Base-by-base conservation (phyloP, 1,140 invertebrate genomes). In the Mycetomoellerius zeteki region DNA sequence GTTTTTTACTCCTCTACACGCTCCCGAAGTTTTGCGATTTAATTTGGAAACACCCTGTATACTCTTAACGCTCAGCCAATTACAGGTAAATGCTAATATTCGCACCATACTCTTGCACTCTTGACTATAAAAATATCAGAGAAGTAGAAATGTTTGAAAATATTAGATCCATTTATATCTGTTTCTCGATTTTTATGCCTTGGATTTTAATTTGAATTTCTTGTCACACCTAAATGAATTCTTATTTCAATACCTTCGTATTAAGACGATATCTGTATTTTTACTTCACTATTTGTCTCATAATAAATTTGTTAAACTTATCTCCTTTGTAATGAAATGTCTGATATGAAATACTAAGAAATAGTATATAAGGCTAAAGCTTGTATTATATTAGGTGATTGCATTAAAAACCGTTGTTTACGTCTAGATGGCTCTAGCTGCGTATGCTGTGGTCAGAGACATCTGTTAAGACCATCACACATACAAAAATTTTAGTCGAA, bases 31-130 rank as follows among this genome's bases (percentile, higher is more conserved):
- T n/a, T n/a, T n/a, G n/a, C n/a, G n/a, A n/a, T n/a, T n/a, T n/a
- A n/a, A n/a, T n/a, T n/a, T n/a, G n/a, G n/a, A n/a, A n/a, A n/a
- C n/a, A n/a, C n/a, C n/a, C n/a, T n/a, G n/a, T n/a, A n/a, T n/a
- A n/a, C 97, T 1, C 93, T 98, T 33, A 98, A 98, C 94, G 96
- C 97, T 30, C 98, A 98, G 91, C 97, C 98, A 19, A 96, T 98
- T 71, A 94, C 96, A 72, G 97, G 98, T 96, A 96, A 95, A 69
- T 67, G 19, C 8, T 84, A 81, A 67, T 81, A 60, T 62, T 56
- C 33, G 3, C 21, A 84, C 3, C 54, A 73, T 24, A 84, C 19
- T 62, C 8, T 33, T 73, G 37, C 54, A 82, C 16, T 73, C 12
- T 84, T 50, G 43, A 84, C 43, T 73, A 84, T 84, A 84, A 84